Base-by-base conservation (phyloP, 35 echinoderm and acorn worm species). In the Ophioderma brevispina region DNA sequence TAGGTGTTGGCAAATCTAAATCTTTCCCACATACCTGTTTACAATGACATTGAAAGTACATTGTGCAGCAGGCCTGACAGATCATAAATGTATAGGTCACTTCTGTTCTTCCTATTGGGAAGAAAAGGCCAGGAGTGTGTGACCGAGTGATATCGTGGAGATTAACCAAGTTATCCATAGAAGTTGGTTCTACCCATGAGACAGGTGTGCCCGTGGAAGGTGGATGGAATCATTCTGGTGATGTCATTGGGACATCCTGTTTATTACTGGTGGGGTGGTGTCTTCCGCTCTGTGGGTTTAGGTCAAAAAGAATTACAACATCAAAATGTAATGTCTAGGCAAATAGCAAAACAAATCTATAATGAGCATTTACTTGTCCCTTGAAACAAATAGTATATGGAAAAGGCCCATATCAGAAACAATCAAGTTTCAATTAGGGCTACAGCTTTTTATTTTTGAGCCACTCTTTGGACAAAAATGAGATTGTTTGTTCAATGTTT, bases 11-110 rank as follows among this genome's bases (percentile, higher is more conserved):
- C 6, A 82, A 21, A 56, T 38, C 40, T 30, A 37, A 28, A 19
- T 23, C 10, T 0, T 30, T 86, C 4, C 4, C 41, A 13, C 59
- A 25, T 70, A 70, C 59, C 59, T 25, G 1, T n/a, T 70, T 2
- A 95, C 94, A 3, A 78, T 92, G 6, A 95, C 86, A 28, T 59
- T 84, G 77, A 95, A 92, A 13, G 55, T 14, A 64, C 84, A 92
- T 13, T 31, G 31, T 3, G 37, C 94, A 0, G 39, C 15, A 80
- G 92, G 92, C 90, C 94, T 79, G 90, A 39, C 28, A 64, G 42
- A 52, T 95, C 94, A 4, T 75, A 91, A 91, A 92, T 25, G 90
- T 95, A 80, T 95, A 95, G 21, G 86, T 92, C 4, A 95, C 90
- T 10, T 28, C 30, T 33, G 94, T 95, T 0, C 36, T 37, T 0